These are phyloP conservation scores for Stichopus horrens DNA, from an alignment of 53 echinoderm and acorn worm genomes.

Conservation along the genomic window DNA sequence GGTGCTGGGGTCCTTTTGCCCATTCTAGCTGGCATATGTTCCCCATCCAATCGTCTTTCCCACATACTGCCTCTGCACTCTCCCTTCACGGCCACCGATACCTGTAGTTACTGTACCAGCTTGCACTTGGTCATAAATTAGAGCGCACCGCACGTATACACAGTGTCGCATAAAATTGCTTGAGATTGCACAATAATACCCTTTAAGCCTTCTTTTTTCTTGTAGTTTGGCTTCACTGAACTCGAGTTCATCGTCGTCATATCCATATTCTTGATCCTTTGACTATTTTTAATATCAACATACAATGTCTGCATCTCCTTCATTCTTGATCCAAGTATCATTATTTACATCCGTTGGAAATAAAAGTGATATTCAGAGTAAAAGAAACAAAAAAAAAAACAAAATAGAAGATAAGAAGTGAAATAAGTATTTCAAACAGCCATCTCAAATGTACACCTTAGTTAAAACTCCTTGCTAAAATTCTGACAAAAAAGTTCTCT, in stretches of 20 bases:
- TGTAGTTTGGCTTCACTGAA: not conserved
- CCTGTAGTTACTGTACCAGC: no score
- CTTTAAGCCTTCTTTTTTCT: not conserved
- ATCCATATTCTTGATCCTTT: not conserved
- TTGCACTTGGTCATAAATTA: not conserved
- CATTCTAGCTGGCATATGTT: no score
- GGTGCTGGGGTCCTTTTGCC: no score
- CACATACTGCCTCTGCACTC: no score
- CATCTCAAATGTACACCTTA: not conserved
- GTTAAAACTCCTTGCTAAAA: not conserved
- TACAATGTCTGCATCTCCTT: not conserved
- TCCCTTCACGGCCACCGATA: no score
- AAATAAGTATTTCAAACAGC: not conserved
- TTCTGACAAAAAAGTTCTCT: no score
- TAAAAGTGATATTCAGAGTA: not conserved
- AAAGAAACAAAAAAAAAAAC: not conserved
- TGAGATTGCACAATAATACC: not conserved
- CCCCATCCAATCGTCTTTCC: no score
- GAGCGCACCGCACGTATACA: not conserved
- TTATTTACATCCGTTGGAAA: not conserved
- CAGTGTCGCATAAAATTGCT: not conserved
- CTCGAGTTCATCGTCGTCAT: not conserved
- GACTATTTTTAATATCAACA: not conserved
- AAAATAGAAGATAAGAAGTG: not conserved
- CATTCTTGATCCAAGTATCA: not conserved